These are phyloP conservation scores for Sturnus vulgaris DNA, from an alignment of 2,113 vertebrate species.

Conservation along the genomic window DNA sequence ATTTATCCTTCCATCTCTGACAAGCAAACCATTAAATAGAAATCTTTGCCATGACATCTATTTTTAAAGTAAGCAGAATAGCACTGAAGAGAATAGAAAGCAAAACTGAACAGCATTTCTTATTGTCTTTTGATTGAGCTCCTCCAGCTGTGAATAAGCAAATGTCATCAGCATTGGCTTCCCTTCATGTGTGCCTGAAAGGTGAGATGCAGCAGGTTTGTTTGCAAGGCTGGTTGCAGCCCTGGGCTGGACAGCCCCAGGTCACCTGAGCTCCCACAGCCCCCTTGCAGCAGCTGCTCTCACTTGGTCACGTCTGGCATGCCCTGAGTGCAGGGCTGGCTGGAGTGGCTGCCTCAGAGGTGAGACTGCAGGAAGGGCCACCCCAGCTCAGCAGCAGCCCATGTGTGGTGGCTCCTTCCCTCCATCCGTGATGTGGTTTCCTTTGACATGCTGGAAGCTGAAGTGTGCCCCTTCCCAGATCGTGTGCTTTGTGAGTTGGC, in stretches of 20 bases:
- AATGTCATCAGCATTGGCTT: background rate
- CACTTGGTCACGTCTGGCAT: accelerated
- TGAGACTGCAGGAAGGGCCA: background rate
- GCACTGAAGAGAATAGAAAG: background rate
- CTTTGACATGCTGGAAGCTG: accelerated
- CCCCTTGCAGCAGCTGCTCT: too few relatives aligned
- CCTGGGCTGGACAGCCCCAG: background rate
- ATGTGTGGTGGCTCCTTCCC: background rate
- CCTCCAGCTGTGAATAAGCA: background rate
- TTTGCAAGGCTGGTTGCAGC: background rate
- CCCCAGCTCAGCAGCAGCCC: background rate
- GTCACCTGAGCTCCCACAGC: background rate
- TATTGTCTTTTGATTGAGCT: conserved; percentile 20
- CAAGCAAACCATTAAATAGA: conserved; percentile 4
- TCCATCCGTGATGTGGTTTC: accelerated
- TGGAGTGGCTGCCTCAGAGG: accelerated
- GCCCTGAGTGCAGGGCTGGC: background rate
- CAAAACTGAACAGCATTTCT: background rate
- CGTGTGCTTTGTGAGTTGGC: accelerated
- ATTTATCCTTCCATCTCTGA: background rate
- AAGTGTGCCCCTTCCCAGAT: background rate
- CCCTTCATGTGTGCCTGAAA: background rate
- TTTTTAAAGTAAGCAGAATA: conserved; percentile 13
- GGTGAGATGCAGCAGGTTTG: background rate
- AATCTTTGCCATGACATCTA: conserved; percentile 21